phyloP scores from a whole-genome alignment of 2,888 invertebrate genomes.

The Tetragnatha montana region DNA sequence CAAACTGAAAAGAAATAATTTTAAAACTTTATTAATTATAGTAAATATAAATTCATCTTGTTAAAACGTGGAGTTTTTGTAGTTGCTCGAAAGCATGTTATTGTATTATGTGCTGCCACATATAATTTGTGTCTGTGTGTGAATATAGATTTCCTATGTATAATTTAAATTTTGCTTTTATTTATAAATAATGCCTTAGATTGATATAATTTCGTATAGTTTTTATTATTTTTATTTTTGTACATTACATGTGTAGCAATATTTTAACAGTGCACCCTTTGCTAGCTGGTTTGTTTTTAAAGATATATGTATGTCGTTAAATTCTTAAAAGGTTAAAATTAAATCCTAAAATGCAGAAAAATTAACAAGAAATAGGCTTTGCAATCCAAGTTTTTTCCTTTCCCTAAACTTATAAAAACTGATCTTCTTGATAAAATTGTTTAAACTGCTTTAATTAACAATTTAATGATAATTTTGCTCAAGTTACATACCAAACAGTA shows the following conservation, averaged over 20 bases:
- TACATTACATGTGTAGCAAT: conserved; percentile 49
- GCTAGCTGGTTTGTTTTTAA: background rate
- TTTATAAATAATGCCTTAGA: conserved; percentile 51
- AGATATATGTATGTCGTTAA: background rate
- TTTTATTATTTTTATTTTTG: conserved; percentile 53
- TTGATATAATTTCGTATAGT: conserved; percentile 54
- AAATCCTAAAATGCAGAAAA: too few relatives aligned
- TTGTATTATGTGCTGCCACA: conserved; percentile 52
- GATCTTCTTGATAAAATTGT: too few relatives aligned
- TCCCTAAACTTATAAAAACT: too few relatives aligned
- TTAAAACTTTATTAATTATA: too few relatives aligned
- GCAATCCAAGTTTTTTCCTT: too few relatives aligned
- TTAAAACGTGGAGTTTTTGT: conserved; percentile 53
- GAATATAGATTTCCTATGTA: conserved; percentile 20
- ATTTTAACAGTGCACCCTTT: conserved; percentile 62
- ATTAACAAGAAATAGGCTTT: too few relatives aligned
- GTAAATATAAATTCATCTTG: background rate
- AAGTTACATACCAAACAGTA: too few relatives aligned
- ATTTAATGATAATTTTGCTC: too few relatives aligned
- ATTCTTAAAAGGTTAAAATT: too few relatives aligned
- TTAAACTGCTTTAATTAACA: too few relatives aligned
- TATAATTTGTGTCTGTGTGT: conserved; percentile 49
- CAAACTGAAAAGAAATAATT: too few relatives aligned
- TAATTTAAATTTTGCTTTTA: conserved; percentile 64
- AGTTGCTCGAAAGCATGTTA: conserved; percentile 60